Evolutionary conservation across 2,113 vertebrate species (phyloP), one percentile per base, ranked within the genome.

Genomic region (Puntigrus tetrazona): DNA sequence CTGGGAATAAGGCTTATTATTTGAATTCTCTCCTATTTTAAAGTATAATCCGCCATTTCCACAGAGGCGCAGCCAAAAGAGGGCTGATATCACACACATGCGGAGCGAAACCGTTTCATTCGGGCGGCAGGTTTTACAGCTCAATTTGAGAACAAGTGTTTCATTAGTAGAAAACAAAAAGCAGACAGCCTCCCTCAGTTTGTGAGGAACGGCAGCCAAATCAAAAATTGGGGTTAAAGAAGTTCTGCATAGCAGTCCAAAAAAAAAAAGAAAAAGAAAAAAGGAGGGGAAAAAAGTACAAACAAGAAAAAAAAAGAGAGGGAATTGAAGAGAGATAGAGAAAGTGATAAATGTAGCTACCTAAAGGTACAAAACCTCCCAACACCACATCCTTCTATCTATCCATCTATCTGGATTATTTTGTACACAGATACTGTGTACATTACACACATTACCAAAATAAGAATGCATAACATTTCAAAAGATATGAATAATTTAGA

Each of bases 141-240:
- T 83, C 61, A 87, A 87, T 77, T 70, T 65, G 75, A 78, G 86
- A 88, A 86, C 86, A 87, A 87, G 89, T 85, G 87, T 87, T 90
- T 90, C 85, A 90, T 90, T 87, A 90, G 78, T 67, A 86, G 85
- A 70, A 88, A 87, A 86, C 55, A 70, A 72, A 86, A 88, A 88
- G 86, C 87, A 90, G 89, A 86, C 81, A 82, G 63, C 67, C 74
- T 77, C 65, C 57, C 85, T 63, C 73, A 43, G 36, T 81, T 78
- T 85, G 78, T 13, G 63, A 36, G 67, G 52, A 84, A 72, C 22
- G 34, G 36, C 82, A 85, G 89, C 86, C 89, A 90, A 86, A 81
- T 61, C 43, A 78, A 81, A 73, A 84, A 85, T 84, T 85, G 85
- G 77, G 87, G 86, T 89, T 86, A 86, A 86, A 63, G 67, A 73